Evolutionary conservation across 2,113 vertebrate genomes (phyloP).

Genomic region (Rallus limicola): DNA sequence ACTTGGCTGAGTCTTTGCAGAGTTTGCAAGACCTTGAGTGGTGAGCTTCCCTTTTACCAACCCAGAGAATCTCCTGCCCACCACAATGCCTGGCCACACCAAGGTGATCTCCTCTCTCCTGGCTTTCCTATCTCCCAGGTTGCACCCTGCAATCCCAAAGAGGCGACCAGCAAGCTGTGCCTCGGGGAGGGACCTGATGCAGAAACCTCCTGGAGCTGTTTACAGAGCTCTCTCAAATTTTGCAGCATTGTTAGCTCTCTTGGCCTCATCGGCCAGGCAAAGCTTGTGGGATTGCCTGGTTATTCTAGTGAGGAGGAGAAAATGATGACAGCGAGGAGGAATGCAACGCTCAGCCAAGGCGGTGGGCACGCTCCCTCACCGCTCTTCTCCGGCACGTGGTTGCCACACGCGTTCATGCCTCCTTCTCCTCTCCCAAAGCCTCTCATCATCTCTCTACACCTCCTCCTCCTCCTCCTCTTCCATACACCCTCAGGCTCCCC

Average conservation of each 20-base stretch:
- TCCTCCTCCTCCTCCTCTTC: background rate
- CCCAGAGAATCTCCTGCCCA: background rate
- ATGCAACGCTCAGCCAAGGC: background rate
- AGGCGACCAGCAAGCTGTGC: too few relatives aligned
- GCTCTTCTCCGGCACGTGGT: background rate
- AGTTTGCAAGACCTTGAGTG: background rate
- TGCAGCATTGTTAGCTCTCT: background rate
- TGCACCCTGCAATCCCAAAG: background rate
- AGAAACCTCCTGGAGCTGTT: background rate
- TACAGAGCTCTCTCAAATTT: background rate
- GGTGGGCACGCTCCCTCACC: background rate
- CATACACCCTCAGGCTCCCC: background rate
- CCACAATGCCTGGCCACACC: background rate
- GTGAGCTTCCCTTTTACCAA: background rate
- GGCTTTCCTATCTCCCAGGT: background rate
- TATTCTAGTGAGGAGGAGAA: background rate
- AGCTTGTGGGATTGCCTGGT: background rate
- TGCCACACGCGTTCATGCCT: accelerated
- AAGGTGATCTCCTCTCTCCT: background rate
- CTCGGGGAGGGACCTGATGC: background rate
- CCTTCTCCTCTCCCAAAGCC: background rate
- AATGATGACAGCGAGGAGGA: background rate
- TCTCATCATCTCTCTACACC: background rate
- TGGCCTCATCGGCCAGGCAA: background rate
- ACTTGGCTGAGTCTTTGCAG: background rate